Evolutionary conservation across 2,797 vertebrate species (phyloP).

Genomic region (Parotocinclus haroldoi): DNA sequence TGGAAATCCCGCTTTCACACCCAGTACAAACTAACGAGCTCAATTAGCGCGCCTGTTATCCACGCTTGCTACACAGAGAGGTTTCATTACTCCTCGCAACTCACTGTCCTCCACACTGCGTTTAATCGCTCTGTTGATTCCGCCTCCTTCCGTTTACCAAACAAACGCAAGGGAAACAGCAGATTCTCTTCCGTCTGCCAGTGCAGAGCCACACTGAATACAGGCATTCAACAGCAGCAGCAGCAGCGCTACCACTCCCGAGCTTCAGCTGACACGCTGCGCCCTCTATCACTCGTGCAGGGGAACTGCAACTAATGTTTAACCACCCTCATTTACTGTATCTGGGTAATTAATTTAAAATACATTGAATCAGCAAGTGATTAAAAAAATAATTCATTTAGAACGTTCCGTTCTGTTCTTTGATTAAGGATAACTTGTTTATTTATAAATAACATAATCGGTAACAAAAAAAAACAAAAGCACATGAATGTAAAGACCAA

Average conservation of each 20-base stretch:
- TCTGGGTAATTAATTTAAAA: too few species aligned
- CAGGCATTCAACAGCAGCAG: neutral
- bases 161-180: constrained; percentile 5
- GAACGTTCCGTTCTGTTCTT: too few species aligned
- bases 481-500: too few species aligned
- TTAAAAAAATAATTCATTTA: too few species aligned
- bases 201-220: neutral
- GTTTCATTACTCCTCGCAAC: neutral
- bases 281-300: constrained; percentile 58
- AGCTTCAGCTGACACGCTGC: constrained; percentile 42
- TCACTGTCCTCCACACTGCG: neutral
- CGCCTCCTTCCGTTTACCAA: constrained; percentile 14
- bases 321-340: too few species aligned
- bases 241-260: too few species aligned
- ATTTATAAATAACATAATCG: too few species aligned
- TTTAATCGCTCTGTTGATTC: neutral
- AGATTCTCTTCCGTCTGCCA: neutral
- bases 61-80: constrained; percentile 12
- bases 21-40: constrained; percentile 2
- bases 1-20: neutral
- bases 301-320: constrained; percentile 33
- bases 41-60: constrained; percentile 38
- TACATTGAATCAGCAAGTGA: too few species aligned
- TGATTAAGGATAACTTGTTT: too few species aligned
- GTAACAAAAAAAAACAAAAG: too few species aligned